Evolutionary conservation across 64 coral and sea anemone species (phyloP).

Genomic region (Montipora efflorescens): DNA sequence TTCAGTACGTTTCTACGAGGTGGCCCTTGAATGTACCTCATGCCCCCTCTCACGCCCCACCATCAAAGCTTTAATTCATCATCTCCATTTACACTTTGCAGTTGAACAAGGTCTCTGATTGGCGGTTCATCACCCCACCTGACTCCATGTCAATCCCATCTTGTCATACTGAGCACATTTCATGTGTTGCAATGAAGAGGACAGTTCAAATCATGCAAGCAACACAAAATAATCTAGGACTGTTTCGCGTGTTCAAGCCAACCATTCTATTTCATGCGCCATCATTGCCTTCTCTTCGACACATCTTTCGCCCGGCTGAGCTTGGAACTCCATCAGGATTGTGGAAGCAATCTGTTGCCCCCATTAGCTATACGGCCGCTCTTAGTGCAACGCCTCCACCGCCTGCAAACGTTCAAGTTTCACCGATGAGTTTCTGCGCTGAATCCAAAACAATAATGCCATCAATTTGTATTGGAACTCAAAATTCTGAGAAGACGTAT

Average conservation of each 20-base stretch:
- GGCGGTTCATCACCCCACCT: slow-evolving; percentile 62
- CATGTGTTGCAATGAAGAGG: slow-evolving; percentile 17
- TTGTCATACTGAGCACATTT: slow-evolving; percentile 42
- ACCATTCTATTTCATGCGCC: slow-evolving; percentile 95
- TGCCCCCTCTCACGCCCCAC: slow-evolving; percentile 70
- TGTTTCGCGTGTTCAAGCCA: slow-evolving; percentile 95
- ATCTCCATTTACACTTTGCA: slow-evolving; percentile 68
- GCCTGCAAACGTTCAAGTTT: slow-evolving; percentile 63
- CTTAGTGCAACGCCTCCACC: slow-evolving; percentile 69
- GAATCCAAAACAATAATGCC: slow-evolving; percentile 27
- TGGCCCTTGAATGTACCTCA: slow-evolving; percentile 53
- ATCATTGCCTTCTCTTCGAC: slow-evolving; percentile 67
- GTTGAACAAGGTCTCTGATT: slow-evolving; percentile 52
- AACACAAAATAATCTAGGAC: slow-evolving; percentile 82
- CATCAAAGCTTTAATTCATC: slow-evolving; percentile 67
- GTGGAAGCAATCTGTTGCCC: slow-evolving; percentile 82
- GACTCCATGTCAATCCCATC: slow-evolving; percentile 63
- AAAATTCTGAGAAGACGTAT: neutral
- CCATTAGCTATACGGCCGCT: slow-evolving; percentile 64
- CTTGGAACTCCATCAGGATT: slow-evolving; percentile 46
- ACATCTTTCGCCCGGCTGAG: slow-evolving; percentile 61
- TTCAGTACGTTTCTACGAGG: slow-evolving; percentile 30
- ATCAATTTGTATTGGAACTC: neutral
- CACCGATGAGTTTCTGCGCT: slow-evolving; percentile 46
- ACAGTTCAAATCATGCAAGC: slow-evolving; percentile 83